phyloP scores from a whole-genome alignment of 2,888 invertebrate genomes.

The Keiferia lycopersicella region DNA sequence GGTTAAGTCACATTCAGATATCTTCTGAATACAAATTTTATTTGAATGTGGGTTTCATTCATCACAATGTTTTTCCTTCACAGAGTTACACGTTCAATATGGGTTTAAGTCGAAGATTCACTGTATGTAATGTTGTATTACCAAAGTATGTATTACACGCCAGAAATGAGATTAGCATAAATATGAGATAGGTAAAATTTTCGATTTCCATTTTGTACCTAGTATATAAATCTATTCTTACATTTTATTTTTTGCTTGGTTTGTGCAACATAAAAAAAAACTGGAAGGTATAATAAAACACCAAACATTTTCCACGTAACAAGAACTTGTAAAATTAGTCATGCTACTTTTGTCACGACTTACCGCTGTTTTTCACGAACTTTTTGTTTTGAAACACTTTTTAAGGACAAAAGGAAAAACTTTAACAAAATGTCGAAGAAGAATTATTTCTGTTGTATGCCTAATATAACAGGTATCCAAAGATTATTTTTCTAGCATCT shows the following conservation, averaged over 20 bases:
- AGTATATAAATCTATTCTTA: neutral
- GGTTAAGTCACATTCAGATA: no score
- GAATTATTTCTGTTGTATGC: neutral
- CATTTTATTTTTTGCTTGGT: neutral
- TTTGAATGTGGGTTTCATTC: no score
- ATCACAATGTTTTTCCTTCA: no score
- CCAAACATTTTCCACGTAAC: neutral
- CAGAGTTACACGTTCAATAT: no score
- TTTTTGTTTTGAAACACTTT: neutral
- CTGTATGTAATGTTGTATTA: no score
- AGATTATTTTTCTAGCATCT: no score
- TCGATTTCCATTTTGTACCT: neutral
- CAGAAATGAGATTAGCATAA: no score
- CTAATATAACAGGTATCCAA: no score
- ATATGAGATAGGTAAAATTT: no score
- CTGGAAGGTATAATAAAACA: slow-evolving; percentile 4
- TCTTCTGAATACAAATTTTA: no score
- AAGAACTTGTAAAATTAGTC: slow-evolving; percentile 13
- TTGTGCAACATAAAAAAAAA: slow-evolving; percentile 5
- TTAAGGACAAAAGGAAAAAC: neutral
- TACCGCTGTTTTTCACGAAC: slow-evolving; percentile 2
- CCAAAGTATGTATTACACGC: no score
- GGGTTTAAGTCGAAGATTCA: no score
- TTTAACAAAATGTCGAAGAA: neutral
- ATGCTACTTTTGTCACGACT: slow-evolving; percentile 20